Evolutionary conservation across 2,797 vertebrate genomes (phyloP).

Genomic region (Sternarchorhynchus goeldii): DNA sequence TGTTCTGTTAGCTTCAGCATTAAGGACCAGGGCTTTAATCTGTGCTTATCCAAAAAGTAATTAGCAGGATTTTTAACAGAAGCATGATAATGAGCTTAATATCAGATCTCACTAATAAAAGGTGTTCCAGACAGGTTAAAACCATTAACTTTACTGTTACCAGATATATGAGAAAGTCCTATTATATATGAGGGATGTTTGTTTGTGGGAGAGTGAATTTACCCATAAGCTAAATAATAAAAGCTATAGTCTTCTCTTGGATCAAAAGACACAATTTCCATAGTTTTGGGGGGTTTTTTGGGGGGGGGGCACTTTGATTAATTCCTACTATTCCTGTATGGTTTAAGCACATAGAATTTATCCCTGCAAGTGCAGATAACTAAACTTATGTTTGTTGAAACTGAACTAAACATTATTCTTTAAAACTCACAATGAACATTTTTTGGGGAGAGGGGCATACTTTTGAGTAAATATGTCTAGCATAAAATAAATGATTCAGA

Average conservation of each 20-base stretch:
- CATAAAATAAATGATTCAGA: conserved; percentile 1
- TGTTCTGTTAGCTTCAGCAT: not conserved
- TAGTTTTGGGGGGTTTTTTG: too few species aligned
- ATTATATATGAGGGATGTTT: conserved; percentile 36
- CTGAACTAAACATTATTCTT: not conserved
- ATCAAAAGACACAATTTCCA: not conserved
- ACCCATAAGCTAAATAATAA: conserved; percentile 13
- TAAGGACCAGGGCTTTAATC: conserved; percentile 9
- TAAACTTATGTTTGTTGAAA: not conserved
- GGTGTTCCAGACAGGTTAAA: conserved; percentile 26
- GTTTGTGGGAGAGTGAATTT: conserved; percentile 13
- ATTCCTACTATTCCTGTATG: too few species aligned
- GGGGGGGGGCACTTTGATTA: too few species aligned
- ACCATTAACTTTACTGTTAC: conserved; percentile 36
- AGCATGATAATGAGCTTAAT: conserved; percentile 25
- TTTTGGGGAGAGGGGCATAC: not conserved
- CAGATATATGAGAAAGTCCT: conserved; percentile 38
- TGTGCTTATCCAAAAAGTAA: conserved; percentile 33
- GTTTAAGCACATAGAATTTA: too few species aligned
- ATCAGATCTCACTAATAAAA: conserved; percentile 42
- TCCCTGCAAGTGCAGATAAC: too few species aligned
- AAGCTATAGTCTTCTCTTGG: not conserved
- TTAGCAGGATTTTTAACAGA: conserved; percentile 31
- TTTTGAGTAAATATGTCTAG: not conserved
- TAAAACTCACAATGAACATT: not conserved